Evolutionary conservation across 1,140 invertebrate genomes (phyloP).

Genomic region (Tetramorium alpestre): DNA sequence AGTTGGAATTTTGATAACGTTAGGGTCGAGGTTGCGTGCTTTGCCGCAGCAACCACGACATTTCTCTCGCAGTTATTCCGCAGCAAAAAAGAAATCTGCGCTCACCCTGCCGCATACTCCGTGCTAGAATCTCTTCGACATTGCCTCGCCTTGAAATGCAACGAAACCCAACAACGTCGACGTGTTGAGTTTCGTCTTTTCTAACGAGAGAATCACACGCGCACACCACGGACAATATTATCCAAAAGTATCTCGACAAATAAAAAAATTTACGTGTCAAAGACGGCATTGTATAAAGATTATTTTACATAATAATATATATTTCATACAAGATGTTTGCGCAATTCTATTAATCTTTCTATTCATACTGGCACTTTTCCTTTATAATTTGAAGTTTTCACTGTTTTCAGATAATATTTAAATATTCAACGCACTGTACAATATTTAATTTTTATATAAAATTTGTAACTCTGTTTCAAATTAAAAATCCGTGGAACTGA

Average conservation of each 20-base stretch:
- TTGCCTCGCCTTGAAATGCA: slow-evolving; percentile 45
- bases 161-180: slow-evolving; percentile 10
- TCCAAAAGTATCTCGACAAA: slow-evolving; percentile 15
- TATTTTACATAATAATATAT: neutral
- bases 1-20: slow-evolving; percentile 77
- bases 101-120: slow-evolving; percentile 3
- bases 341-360: neutral
- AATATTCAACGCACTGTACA: neutral
- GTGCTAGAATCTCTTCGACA: slow-evolving; percentile 32
- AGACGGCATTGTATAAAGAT: neutral
- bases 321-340: neutral
- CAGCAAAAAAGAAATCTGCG: slow-evolving; percentile 44
- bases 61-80: slow-evolving; percentile 65
- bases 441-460: neutral
- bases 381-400: neutral
- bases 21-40: slow-evolving; percentile 67
- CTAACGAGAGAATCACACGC: slow-evolving; percentile 44
- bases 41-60: slow-evolving; percentile 71
- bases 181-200: neutral
- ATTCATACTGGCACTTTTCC: neutral
- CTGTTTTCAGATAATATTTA: neutral
- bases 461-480: neutral
- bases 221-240: neutral
- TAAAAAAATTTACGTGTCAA: neutral
- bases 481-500: neutral